A percentile compares a stretch with the other conserved stretches of the same genome.
These are phyloP conservation scores for Eustalomyia histrio DNA, from an alignment of 2,888 invertebrate genomes.

Conservation along the genomic window DNA sequence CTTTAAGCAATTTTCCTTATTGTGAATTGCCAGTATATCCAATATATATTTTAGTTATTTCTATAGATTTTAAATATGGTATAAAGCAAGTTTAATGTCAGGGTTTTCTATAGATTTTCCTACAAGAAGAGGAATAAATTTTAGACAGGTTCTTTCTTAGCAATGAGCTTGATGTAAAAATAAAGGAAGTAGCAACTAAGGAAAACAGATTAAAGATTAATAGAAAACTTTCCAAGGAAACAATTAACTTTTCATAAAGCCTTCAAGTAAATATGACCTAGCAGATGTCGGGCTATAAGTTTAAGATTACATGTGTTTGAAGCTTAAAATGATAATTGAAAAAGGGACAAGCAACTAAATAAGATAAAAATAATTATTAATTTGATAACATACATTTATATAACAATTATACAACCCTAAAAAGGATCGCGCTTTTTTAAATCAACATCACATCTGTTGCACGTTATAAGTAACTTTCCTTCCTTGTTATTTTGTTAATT, in stretches of 20 bases:
- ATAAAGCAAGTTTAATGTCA: conserved; percentile 45
- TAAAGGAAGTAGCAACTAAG: neutral
- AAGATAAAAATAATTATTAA: too few species aligned
- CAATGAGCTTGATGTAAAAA: neutral
- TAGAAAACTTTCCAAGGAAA: too few species aligned
- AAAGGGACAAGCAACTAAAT: too few species aligned
- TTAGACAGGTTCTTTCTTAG: neutral
- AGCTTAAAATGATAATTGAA: too few species aligned
- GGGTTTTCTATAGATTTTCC: conserved; percentile 21
- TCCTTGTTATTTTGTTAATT: neutral
- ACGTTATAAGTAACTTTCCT: neutral
- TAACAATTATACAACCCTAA: too few species aligned
- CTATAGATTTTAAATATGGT: conserved; percentile 23
- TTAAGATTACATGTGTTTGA: too few species aligned
- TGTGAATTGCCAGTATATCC: neutral
- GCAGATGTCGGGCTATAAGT: too few species aligned
- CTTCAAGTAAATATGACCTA: too few species aligned
- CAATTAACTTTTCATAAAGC: too few species aligned
- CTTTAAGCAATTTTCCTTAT: neutral
- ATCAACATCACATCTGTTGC: too few species aligned
- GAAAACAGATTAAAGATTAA: neutral
- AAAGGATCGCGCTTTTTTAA: too few species aligned
- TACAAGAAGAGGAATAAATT: conserved; percentile 3
- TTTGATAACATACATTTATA: too few species aligned
- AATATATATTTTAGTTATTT: neutral